Evolutionary conservation across 2,797 vertebrate genomes (phyloP), one percentile per base, ranked within the genome.

Genomic region (Botia kubotai): DNA sequence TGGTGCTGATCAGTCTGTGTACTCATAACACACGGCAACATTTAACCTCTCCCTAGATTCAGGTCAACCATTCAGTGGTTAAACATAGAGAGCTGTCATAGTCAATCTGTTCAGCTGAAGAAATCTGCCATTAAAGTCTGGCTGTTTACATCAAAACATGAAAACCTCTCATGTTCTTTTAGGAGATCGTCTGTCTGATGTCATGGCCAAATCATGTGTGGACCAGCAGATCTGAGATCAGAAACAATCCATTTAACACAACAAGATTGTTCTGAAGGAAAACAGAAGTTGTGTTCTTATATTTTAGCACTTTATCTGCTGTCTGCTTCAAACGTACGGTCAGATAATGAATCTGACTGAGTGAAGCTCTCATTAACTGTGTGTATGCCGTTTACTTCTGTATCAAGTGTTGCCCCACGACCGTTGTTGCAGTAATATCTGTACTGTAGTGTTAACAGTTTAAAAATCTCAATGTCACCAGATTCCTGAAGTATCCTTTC

Each of bases 11-110:
- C 46, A 19, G 70, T 80, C 33, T 50, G 70, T 50, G 13, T 33
- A 10, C 36, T 80, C 19, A 55, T 13, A 65, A 48, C 78, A 80
- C 78, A 74, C 73, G 78, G 78, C 70, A 74, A 80, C 50, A 67
- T 80, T 80, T 80, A 80, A 80, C 78, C 78, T 80, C 62, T 67
- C 12, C 62, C 50, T 80, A 67, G 70, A 67, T 67, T 80, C 62
- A 80, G 62, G 78, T 80, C 78, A 73, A 46, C 70, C 70, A 72
- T 65, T 72, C 58, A 48, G 29, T 72, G 78, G 60, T 73, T 80
- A 73, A 66, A 80, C 78, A 80, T 73, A 50, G 70, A 57, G 78
- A 80, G 71, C 78, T 80, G 77, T 80, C 77, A 80, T 72, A 46
- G 58, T 21, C 57, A 73, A 80, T 80, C 60, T 50, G 73, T 80